phyloP scores from a whole-genome alignment of 2,888 invertebrate genomes.

The Oxytorus armatus region DNA sequence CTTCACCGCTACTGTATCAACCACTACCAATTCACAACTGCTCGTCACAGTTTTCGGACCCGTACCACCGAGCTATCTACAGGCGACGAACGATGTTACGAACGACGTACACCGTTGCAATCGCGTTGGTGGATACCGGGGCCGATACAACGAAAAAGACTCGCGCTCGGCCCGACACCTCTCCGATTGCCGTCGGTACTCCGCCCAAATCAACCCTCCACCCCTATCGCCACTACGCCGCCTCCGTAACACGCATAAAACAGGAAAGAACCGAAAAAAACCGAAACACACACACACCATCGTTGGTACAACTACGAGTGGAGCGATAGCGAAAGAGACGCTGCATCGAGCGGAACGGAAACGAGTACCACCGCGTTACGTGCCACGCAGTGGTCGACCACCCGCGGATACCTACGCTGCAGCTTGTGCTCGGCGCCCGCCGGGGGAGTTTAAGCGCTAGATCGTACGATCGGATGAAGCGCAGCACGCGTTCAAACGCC shows the following conservation, averaged over 20 bases:
- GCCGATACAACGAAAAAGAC: constrained; percentile 48
- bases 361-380: constrained; percentile 78
- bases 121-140: constrained; percentile 46
- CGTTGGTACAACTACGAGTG: constrained; percentile 12
- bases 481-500: neutral
- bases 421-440: constrained; percentile 79
- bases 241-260: constrained; percentile 18
- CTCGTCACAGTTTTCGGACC: constrained; percentile 17
- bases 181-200: constrained; percentile 59
- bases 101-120: too few relatives aligned
- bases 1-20: constrained; percentile 19
- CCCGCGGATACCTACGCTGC: constrained; percentile 70
- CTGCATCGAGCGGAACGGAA: constrained; percentile 67
- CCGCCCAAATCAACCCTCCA: constrained; percentile 46
- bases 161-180: constrained; percentile 61
- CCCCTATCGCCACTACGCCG: constrained; percentile 40
- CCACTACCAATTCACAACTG: constrained; percentile 1
- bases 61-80: constrained; percentile 10
- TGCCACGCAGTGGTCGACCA: constrained; percentile 81
- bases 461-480: constrained; percentile 35
- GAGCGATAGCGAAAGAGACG: constrained; percentile 69
- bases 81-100: too few relatives aligned
- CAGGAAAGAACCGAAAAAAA: constrained; percentile 37
- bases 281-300: constrained; percentile 64
- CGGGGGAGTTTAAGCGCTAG: too few relatives aligned